Conservation (phyloP, 2,797 vertebrate species). For the Megaceryle alcyon region DNA sequence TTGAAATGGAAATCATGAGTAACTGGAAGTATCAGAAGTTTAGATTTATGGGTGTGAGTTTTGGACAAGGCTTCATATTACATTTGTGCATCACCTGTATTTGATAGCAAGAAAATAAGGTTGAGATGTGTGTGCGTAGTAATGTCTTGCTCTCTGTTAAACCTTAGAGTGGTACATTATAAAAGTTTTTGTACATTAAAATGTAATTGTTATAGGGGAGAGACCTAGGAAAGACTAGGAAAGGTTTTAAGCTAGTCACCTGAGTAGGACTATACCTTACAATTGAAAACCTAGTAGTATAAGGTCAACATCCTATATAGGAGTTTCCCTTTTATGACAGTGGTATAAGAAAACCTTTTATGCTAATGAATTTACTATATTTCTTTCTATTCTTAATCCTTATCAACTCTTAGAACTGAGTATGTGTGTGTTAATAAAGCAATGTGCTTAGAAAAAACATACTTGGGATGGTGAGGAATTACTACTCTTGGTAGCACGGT, state of each 20-base stretch:
- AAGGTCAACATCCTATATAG: not conserved
- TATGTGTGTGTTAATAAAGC: not conserved
- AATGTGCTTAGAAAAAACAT: not conserved
- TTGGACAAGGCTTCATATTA: not conserved
- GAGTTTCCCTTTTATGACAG: not conserved
- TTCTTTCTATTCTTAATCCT: not conserved
- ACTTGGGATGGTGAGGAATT: not conserved
- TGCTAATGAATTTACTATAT: not conserved
- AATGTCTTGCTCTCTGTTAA: not conserved
- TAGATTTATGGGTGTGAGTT: not conserved
- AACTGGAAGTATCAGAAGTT: conserved; percentile 9
- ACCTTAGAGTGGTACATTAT: fast-evolving
- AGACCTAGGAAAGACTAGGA: not conserved
- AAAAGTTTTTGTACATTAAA: not conserved
- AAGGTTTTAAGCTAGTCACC: not conserved
- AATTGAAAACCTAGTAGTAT: not conserved
- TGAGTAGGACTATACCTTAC: not conserved
- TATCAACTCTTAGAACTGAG: not conserved
- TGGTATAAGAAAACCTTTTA: not conserved
- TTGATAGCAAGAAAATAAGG: not conserved
- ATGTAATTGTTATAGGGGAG: not conserved
- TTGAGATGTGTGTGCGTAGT: not conserved
- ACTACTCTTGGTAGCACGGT: not conserved
- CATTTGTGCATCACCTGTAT: not conserved
- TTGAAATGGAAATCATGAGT: not conserved